A percentile compares a stretch with the other conserved stretches of the same genome.
These are phyloP conservation scores for Axinella damicornis DNA, from an alignment of 37 sponge, comb jelly and placozoan species.

Conservation along the genomic window DNA sequence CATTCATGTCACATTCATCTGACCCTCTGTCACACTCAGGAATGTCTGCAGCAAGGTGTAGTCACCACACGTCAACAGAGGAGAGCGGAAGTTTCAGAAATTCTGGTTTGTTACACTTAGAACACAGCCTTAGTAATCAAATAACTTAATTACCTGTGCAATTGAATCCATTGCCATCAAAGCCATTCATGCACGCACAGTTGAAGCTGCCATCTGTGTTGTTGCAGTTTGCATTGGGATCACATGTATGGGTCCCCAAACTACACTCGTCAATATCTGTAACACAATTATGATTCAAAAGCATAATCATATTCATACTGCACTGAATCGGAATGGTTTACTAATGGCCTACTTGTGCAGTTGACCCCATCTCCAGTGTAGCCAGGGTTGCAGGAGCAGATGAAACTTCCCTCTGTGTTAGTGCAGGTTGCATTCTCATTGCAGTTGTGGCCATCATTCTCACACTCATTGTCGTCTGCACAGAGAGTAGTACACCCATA, in stretches of 20 bases:
- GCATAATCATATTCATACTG: too few relatives aligned
- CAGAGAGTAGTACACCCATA: background rate
- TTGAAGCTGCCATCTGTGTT: too few relatives aligned
- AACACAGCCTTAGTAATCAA: too few relatives aligned
- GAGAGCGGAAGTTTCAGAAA: too few relatives aligned
- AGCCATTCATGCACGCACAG: constrained; percentile 22
- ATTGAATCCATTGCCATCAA: background rate
- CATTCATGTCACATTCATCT: too few relatives aligned
- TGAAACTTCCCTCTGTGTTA: constrained; percentile 5
- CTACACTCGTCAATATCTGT: constrained; percentile 7
- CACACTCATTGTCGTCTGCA: constrained; percentile 1
- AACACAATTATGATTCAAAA: too few relatives aligned
- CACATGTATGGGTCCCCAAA: background rate
- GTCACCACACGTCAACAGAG: too few relatives aligned
- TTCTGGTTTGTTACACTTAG: too few relatives aligned
- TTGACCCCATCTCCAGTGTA: constrained; percentile 26
- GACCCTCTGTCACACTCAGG: too few relatives aligned
- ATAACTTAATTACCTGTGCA: background rate
- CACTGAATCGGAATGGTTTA: too few relatives aligned
- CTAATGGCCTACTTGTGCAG: background rate
- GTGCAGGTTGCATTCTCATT: constrained; percentile 11
- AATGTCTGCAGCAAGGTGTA: too few relatives aligned
- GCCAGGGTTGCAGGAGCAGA: constrained; percentile 23
- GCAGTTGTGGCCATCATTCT: background rate
- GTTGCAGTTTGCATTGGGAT: too few relatives aligned